Evolutionary conservation across 2,797 vertebrate genomes (phyloP).

Genomic region (Valencia hispanica): DNA sequence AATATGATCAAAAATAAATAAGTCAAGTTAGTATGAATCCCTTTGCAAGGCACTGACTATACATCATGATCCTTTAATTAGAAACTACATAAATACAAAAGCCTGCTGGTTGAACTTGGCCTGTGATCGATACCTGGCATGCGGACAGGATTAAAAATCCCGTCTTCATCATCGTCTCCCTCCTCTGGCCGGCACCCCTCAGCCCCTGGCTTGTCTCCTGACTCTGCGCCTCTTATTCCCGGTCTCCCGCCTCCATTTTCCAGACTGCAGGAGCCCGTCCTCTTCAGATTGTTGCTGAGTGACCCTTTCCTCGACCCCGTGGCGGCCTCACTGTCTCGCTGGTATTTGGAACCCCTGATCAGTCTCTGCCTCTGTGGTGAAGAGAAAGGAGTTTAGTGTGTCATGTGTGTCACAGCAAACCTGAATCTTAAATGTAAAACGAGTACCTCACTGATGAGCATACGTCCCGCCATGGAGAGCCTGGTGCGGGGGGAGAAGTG

Average conservation of each 20-base stretch:
- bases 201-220: conserved; percentile 56
- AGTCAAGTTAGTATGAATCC: neutral
- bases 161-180: conserved; percentile 72
- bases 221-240: conserved; percentile 44
- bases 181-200: conserved; percentile 65
- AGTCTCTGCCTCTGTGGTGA: conserved; percentile 78
- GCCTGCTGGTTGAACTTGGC: too few relatives aligned
- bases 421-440: neutral
- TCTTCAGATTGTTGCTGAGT: conserved; percentile 70
- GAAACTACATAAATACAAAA: neutral
- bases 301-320: conserved; percentile 55
- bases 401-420: neutral
- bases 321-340: conserved; percentile 49
- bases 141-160: conserved; percentile 75
- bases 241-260: conserved; percentile 78
- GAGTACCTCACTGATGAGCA: conserved; percentile 85
- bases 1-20: neutral
- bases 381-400: accelerated
- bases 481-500: conserved; percentile 85
- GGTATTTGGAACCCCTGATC: conserved; percentile 64
- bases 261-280: conserved; percentile 67
- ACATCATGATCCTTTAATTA: neutral
- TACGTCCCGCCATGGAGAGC: conserved; percentile 83
- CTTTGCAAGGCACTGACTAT: neutral
- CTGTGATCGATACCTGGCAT: conserved; percentile 72